Evolutionary conservation across 2,888 invertebrate genomes (phyloP).

Genomic region (Acanthopleura granulata): DNA sequence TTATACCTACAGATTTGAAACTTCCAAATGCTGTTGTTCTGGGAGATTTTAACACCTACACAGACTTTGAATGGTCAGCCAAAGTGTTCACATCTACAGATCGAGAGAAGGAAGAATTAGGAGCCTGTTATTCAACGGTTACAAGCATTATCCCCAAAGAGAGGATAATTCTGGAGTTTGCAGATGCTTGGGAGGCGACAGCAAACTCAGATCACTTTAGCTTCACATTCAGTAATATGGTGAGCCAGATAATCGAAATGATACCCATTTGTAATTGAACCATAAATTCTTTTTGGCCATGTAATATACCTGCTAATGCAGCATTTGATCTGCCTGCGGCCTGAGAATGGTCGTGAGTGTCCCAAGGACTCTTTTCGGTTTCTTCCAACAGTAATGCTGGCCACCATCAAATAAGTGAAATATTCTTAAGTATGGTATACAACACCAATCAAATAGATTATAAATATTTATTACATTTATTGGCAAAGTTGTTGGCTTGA

Average conservation of each 20-base stretch:
- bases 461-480: no score
- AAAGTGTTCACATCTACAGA: slow-evolving; percentile 34
- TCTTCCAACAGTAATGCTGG: no score
- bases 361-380: no score
- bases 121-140: background rate
- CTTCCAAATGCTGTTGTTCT: slow-evolving; percentile 48
- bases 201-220: slow-evolving; percentile 29
- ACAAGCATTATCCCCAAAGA: slow-evolving; percentile 24
- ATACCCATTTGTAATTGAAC: no score
- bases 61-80: slow-evolving; percentile 52
- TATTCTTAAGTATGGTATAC: no score
- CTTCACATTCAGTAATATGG: slow-evolving; percentile 64
- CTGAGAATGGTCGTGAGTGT: no score
- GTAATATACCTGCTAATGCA: no score
- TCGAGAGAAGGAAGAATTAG: background rate
- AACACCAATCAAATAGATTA: no score
- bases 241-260: slow-evolving; percentile 34
- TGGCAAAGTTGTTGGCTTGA: no score
- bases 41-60: slow-evolving; percentile 61
- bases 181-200: slow-evolving; percentile 26
- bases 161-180: slow-evolving; percentile 18
- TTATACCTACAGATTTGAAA: slow-evolving; percentile 35
- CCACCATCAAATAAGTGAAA: no score
- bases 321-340: no score
- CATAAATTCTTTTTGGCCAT: no score